Evolutionary conservation across 2,888 invertebrate species (phyloP), one percentile per base, ranked within the genome.

Genomic region (Tromatobia lineatoria): DNA sequence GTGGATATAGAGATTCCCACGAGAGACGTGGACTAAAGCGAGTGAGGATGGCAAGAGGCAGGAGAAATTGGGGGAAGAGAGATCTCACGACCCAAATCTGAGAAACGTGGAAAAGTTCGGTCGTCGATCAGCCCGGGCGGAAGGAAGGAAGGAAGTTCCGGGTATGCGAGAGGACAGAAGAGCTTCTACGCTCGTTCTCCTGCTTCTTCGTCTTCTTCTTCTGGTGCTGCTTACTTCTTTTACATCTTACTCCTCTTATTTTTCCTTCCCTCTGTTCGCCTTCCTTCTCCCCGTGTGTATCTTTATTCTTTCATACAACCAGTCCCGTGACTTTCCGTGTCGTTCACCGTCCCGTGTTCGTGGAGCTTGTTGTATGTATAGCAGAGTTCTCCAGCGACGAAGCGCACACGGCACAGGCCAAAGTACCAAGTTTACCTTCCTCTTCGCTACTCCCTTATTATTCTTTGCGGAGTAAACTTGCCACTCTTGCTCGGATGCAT

Each of bases 61-160:
- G 81, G 66, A 73, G 52, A 73, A 59, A 83, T 77, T 81, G 82
- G 84, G 38, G 76, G 69, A 74, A 85, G 81, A 82, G 86, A 85
- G 87, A 91, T 90, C 86, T 89, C 82, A 82, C 93, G 92, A 93
- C 92, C 93, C 91, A 93, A 93, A 93, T 93, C 90, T 91, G 88
- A 89, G 80, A 90, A 89, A 90, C 90, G 90, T 89, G 88, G 91
- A 91, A 92, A 93, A 93, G 90, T 93, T 93, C 89, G 90, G 91
- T 93, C 93, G 93, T 93, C 91, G 90, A 93, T 93, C 93, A 93
- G 92, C 87, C 85, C 74, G 61, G 88, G 87, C 92, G 93, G 92
- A 93, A 93, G 92, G 92, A 93, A 93, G 92, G 92, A 90, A 91
- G 89, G 90, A 92, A 93, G 91, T 92, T 92, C 91, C 91, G 91